Evolutionary conservation across 2,797 vertebrate species (phyloP).

Genomic region (Vultur gryphus): DNA sequence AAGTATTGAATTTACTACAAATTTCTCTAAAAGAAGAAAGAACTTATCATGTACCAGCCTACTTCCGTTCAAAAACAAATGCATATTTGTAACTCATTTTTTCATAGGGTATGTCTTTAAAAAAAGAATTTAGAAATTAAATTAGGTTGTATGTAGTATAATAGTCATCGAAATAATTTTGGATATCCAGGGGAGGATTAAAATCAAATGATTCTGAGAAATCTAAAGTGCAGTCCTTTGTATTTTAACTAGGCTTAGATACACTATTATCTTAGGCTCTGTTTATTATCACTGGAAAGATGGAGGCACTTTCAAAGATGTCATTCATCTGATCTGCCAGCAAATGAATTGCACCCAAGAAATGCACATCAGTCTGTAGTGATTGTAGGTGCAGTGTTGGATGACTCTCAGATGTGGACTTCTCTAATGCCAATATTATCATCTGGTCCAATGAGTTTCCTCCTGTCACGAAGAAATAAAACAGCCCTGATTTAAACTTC

Average conservation of each 20-base stretch:
- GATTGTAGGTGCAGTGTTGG: not conserved
- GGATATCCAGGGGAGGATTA: not conserved
- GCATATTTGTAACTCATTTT: not conserved
- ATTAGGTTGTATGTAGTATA: not conserved
- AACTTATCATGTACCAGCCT: not conserved
- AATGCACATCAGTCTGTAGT: not conserved
- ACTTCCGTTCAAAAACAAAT: not conserved
- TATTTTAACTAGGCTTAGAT: not conserved
- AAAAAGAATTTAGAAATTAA: not conserved
- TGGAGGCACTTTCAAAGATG: not conserved
- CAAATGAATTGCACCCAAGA: not conserved
- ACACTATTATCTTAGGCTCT: not conserved
- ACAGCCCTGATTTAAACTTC: not conserved
- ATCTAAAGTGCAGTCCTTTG: not conserved
- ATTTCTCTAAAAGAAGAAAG: not conserved
- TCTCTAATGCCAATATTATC: not conserved
- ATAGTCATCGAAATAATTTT: not conserved
- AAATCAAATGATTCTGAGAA: not conserved
- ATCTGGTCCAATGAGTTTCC: not conserved
- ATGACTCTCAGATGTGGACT: not conserved
- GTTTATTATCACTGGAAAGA: not conserved
- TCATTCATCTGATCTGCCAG: not conserved
- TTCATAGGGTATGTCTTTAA: not conserved
- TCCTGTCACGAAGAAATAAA: not conserved
- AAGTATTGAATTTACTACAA: not conserved